Base-by-base conservation (phyloP, 2,113 vertebrate genomes). In the Coreoperca whiteheadi region DNA sequence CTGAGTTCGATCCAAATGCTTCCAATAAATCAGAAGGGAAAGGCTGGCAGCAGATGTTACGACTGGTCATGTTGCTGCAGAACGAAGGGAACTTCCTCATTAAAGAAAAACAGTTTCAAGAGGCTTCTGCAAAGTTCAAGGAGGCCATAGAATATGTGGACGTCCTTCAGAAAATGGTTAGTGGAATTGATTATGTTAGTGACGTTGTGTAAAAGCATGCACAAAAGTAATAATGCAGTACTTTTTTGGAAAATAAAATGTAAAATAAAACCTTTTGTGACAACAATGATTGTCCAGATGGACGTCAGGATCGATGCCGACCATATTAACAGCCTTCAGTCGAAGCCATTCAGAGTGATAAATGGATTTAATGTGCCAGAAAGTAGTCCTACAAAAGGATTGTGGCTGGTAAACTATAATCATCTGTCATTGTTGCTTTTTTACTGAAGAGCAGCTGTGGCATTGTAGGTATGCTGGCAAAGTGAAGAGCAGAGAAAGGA, bases 1-100 rank as follows among this genome's bases (percentile, higher is more conserved):
- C 59, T 46, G 70, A 68, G 18, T 43, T 63, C 12, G 23, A 57
- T 78, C 65, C 53, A 21, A 70, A 59, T 3, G 59, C 54, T 34
- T 60, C 76, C 21, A 30, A 14, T 28, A 56, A 68, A 76, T 56
- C 46, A 0, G 85, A 93, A 56, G 92, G 63, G 41, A 95, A 94
- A 92, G 96, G 89, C 92, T 95, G 95, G 82, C 96, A 97, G 88
- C 96, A 97, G 93, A 96, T 97, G 95, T 80, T 97, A 80, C 89
- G 90, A 0, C 94, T 96, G 0, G 93, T 97, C 85, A 96, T 96
- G 0, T 56, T 96, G 61, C 94, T 97, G 60, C 96, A 97, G 86
- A 94, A 95, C 0, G 96, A 97, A 84, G 97, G 97, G 25, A 97
- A 95, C 85, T 95, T 96, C 76, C 93, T 95, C 0, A 94, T 97